Conservation (phyloP, 2,888 invertebrate genomes). For the Eueremaeus valkanovi region DNA sequence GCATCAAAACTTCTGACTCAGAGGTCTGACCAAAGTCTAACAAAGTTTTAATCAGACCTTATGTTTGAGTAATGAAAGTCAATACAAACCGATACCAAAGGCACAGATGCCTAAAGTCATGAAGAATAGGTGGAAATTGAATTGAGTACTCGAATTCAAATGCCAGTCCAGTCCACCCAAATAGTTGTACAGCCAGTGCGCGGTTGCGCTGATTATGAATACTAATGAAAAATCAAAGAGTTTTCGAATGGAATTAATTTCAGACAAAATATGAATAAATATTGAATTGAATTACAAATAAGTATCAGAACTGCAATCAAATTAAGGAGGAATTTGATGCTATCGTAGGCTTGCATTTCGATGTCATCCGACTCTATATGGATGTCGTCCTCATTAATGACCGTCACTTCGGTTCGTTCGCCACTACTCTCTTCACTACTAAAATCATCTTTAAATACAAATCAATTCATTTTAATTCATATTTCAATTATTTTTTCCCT, state of each 20-base stretch:
- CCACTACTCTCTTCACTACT: background rate
- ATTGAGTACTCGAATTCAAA: background rate
- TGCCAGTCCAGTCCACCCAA: background rate
- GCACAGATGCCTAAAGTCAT: slow-evolving; percentile 19
- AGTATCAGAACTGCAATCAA: background rate
- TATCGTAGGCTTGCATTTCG: slow-evolving; percentile 1
- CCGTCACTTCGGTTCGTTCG: background rate
- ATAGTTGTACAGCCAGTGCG: slow-evolving; percentile 20
- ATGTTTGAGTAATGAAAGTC: background rate
- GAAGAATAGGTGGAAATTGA: slow-evolving; percentile 24
- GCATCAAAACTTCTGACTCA: too few species aligned
- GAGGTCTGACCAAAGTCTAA: too few species aligned
- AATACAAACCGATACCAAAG: slow-evolving; percentile 7
- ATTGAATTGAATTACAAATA: background rate
- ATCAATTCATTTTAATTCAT: background rate
- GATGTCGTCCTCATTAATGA: slow-evolving; percentile 17
- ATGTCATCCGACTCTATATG: slow-evolving; percentile 3
- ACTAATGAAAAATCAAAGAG: background rate
- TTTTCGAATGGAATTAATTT: background rate
- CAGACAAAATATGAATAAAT: background rate
- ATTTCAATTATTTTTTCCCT: background rate
- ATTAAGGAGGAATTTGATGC: background rate
- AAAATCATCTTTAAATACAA: background rate
- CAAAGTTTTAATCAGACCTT: too few species aligned
- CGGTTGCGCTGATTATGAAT: background rate